These are phyloP conservation scores for Peribatodes rhomboidaria DNA, from an alignment of 2,888 invertebrate genomes.

Conservation along the genomic window DNA sequence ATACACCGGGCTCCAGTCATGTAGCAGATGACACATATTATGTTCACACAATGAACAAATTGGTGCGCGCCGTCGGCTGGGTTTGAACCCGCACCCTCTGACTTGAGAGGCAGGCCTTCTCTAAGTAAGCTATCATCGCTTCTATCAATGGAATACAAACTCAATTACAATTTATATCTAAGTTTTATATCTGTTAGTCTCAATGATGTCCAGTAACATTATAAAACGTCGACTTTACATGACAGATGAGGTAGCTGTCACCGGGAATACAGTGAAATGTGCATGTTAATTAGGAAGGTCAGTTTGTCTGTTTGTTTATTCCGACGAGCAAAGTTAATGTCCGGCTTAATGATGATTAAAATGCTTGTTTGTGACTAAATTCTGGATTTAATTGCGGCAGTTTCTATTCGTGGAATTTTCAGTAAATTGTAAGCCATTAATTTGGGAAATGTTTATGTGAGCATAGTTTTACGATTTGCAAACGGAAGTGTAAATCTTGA, in stretches of 20 bases:
- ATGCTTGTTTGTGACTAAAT: conserved; percentile 35
- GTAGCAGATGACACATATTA: too few relatives aligned
- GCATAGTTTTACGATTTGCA: background rate
- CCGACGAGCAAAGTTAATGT: conserved; percentile 31
- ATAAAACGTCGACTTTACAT: conserved; percentile 15
- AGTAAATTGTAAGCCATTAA: conserved; percentile 24
- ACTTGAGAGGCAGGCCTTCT: too few relatives aligned
- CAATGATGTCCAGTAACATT: too few relatives aligned
- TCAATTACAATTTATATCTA: background rate
- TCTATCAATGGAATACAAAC: too few relatives aligned
- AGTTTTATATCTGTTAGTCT: too few relatives aligned
- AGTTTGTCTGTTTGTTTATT: conserved; percentile 37
- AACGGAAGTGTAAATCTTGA: too few relatives aligned
- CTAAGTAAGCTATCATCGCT: too few relatives aligned
- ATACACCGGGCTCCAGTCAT: too few relatives aligned
- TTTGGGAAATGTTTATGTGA: conserved; percentile 3
- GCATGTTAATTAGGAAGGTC: conserved; percentile 35
- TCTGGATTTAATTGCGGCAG: conserved; percentile 29
- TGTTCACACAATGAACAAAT: too few relatives aligned
- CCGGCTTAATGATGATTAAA: conserved; percentile 40
- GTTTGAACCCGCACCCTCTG: too few relatives aligned
- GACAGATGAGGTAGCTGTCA: conserved; percentile 30
- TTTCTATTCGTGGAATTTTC: conserved; percentile 36
- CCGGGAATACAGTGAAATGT: conserved; percentile 33
- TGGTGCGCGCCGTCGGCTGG: too few relatives aligned